These are phyloP conservation scores for Aethes cnicana DNA, from an alignment of 2,888 invertebrate species.

Conservation along the genomic window DNA sequence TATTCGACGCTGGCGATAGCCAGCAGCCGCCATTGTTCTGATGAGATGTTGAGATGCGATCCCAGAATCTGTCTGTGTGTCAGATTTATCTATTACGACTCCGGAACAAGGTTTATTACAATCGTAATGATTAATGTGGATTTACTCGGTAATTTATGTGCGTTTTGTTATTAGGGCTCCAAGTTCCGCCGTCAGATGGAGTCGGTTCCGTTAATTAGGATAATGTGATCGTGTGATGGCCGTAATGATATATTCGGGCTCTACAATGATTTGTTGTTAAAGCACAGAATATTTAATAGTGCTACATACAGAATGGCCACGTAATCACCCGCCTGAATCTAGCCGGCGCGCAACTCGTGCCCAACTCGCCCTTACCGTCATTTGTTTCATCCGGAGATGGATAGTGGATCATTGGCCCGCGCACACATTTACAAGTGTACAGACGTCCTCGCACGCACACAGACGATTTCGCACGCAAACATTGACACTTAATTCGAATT, in stretches of 20 bases:
- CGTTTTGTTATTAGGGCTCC: constrained; percentile 5
- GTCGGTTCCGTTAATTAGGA: constrained; percentile 2
- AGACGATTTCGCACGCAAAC: too few relatives aligned
- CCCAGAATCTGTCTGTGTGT: constrained; percentile 47
- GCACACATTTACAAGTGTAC: too few relatives aligned
- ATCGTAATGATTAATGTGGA: constrained; percentile 29
- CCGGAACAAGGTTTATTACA: constrained; percentile 22
- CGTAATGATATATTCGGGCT: neutral
- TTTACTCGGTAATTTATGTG: constrained; percentile 28
- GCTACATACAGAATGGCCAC: too few relatives aligned
- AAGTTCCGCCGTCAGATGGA: constrained; percentile 2
- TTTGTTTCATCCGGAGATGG: too few relatives aligned
- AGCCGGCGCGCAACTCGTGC: too few relatives aligned
- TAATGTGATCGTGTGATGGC: neutral
- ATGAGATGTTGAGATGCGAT: constrained; percentile 52
- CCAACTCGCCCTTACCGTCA: too few relatives aligned
- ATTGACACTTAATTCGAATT: too few relatives aligned
- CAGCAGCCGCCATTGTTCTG: constrained; percentile 46
- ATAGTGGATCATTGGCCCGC: too few relatives aligned
- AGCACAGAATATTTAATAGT: too few relatives aligned
- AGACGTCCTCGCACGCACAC: too few relatives aligned
- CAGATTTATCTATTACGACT: constrained; percentile 25
- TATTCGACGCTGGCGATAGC: constrained; percentile 20
- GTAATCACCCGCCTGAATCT: too few relatives aligned
- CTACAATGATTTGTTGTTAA: too few relatives aligned